Percentiles rank a stretch among this genome's conserved stretches.
phyloP scores from a whole-genome alignment of 2,888 invertebrate genomes.

The Hedychridium roseum region DNA sequence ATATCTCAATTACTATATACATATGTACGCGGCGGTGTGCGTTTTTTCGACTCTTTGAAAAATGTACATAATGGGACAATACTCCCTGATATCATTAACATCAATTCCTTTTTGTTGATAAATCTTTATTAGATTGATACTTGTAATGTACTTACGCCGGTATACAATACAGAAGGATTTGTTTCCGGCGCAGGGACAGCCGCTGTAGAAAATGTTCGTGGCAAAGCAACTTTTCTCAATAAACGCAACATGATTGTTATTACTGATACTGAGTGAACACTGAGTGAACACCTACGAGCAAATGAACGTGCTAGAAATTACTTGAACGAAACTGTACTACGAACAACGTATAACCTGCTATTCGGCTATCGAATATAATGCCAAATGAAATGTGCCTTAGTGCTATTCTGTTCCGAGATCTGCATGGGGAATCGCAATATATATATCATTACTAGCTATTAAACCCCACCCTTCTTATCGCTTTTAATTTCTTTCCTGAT shows the following conservation, averaged over 20 bases:
- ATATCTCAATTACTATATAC: not conserved
- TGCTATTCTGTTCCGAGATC: no score
- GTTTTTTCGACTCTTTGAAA: not conserved
- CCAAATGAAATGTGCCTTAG: no score
- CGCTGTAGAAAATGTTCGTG: conserved; percentile 45
- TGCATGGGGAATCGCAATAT: no score
- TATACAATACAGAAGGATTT: conserved; percentile 79
- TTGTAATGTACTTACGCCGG: conserved; percentile 71
- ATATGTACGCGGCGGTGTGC: not conserved
- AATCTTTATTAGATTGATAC: not conserved
- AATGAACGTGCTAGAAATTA: no score
- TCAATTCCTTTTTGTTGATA: not conserved
- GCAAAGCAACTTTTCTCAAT: conserved; percentile 22
- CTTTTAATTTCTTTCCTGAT: no score
- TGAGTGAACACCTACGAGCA: no score
- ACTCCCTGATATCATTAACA: no score
- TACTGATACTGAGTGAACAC: conserved; percentile 21
- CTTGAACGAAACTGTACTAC: no score
- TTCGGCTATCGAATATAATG: no score
- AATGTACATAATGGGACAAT: not conserved
- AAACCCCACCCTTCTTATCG: no score
- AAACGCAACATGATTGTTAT: conserved; percentile 41
- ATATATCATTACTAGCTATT: no score
- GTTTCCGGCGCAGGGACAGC: conserved; percentile 72
- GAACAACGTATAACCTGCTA: no score